Evolutionary conservation across 2,888 invertebrate genomes (phyloP).

Genomic region (Acronicta psi): DNA sequence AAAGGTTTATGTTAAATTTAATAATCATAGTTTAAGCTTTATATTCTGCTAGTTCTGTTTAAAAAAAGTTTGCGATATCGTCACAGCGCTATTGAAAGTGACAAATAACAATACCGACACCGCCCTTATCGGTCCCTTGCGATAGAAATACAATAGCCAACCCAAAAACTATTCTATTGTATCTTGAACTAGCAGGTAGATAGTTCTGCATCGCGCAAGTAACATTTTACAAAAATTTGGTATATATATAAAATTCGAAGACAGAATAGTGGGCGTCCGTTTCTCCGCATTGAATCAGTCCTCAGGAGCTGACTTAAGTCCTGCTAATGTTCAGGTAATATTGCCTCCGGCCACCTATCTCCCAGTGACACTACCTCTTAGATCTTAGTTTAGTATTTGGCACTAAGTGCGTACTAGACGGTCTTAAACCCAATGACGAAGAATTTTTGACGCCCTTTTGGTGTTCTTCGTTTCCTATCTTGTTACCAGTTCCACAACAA

Average conservation of each 20-base stretch:
- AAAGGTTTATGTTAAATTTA: too few relatives aligned
- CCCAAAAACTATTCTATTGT: constrained; percentile 60
- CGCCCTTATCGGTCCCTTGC: constrained; percentile 25
- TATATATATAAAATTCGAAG: constrained; percentile 29
- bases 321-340: constrained; percentile 42
- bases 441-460: constrained; percentile 82
- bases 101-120: constrained; percentile 7
- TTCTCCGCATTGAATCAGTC: constrained; percentile 82
- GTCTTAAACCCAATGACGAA: constrained; percentile 76
- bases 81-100: constrained; percentile 6
- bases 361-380: constrained; percentile 79
- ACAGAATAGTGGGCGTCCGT: constrained; percentile 73
- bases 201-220: constrained; percentile 74
- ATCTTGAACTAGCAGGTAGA: constrained; percentile 67
- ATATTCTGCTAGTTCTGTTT: too few relatives aligned
- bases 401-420: constrained; percentile 77
- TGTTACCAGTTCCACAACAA: too few relatives aligned
- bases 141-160: constrained; percentile 60
- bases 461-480: background rate
- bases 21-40: background rate
- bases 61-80: background rate
- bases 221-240: constrained; percentile 64
- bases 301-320: constrained; percentile 75
- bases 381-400: constrained; percentile 71
- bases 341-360: constrained; percentile 52